Evolutionary conservation across 2,797 vertebrate genomes (phyloP), one percentile per base, ranked within the genome.

Genomic region (Geotrypetes seraphini): DNA sequence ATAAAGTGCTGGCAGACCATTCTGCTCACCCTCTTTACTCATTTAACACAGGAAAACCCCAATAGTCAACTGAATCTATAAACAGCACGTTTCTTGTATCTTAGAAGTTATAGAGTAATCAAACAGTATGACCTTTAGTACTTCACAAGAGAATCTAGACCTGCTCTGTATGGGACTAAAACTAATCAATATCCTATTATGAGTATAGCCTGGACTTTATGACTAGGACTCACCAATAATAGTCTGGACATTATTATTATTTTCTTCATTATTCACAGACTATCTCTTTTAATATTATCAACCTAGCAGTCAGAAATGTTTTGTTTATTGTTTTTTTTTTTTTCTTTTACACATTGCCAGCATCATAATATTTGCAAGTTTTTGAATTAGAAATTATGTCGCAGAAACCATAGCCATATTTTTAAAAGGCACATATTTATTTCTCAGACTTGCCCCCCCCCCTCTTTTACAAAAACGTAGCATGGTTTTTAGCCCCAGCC

Each of bases 101-200:
- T 72, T 54, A 57, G 66, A 78, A 72, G 43, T 60, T 63, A 53
- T 63, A 57, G 65, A 75, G 53, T 77, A 85, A 79, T 86, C 81
- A 84, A 72, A 67, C 69, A 81, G 60, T 79, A 73, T 87, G 84
- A 92, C 89, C 85, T 92, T 90, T 84, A 73, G 75, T 87, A 78
- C 78, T 87, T 76, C 70, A 83, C 75, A 72, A 80, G 60, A 66
- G 79, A 88, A 86, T 84, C 74, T 81, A 76, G 69, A 70, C 84
- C 79, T 77, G 51, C 53, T 76, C 71, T 67, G 75, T 80, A 42
- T 73, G 78, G 77, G 72, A 85, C 86, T 83, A 81, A 79, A 78
- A 80, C 82, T 85, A 91, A 95, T 97, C 91, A 93, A 93, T 95
- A 97, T 89, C 89, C 79, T 88, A 93, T 94, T 95, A 93, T 25